A percentile compares a stretch with the other conserved stretches of the same genome.
These are phyloP conservation scores for Dasyurus viverrinus DNA, from an alignment of 2,113 vertebrate species.

Conservation along the genomic window DNA sequence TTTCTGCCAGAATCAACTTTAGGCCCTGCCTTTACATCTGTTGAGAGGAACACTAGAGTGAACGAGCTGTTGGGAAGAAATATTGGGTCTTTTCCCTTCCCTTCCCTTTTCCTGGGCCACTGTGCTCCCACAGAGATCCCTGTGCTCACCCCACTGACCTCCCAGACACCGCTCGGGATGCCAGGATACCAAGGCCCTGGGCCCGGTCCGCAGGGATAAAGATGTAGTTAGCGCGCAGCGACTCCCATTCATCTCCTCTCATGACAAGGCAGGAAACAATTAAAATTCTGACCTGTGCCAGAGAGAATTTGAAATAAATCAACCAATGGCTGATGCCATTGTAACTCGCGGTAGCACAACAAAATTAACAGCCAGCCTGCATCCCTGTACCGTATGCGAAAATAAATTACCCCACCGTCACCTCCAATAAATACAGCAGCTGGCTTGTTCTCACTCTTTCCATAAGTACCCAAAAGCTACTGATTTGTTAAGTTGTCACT, in stretches of 20 bases:
- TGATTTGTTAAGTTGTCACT: conserved; percentile 80
- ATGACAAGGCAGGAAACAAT: conserved; percentile 79
- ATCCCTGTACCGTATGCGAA: conserved; percentile 71
- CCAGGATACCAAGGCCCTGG: conserved; percentile 75
- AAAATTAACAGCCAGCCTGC: conserved; percentile 72
- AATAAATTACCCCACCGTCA: conserved; percentile 79
- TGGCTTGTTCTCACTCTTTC: conserved; percentile 78
- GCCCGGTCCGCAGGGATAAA: conserved; percentile 71
- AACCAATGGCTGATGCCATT: conserved; percentile 72
- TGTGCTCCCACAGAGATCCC: conserved; percentile 60
- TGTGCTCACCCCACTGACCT: conserved; percentile 70
- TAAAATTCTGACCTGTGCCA: conserved; percentile 79
- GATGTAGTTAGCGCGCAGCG: conserved; percentile 66
- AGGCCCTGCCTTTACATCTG: conserved; percentile 87
- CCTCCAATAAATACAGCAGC: conserved; percentile 77
- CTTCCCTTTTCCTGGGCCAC: conserved; percentile 74
- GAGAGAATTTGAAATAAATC: conserved; percentile 82
- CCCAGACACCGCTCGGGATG: conserved; percentile 81
- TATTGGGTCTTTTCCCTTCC: conserved; percentile 70
- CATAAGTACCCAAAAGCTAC: conserved; percentile 80
- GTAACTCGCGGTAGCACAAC: conserved; percentile 80
- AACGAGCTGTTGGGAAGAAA: conserved; percentile 86
- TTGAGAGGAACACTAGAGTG: conserved; percentile 82
- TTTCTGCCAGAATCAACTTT: conserved; percentile 85
- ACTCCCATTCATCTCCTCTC: conserved; percentile 76